Evolutionary conservation across 1,140 invertebrate species (phyloP).

Genomic region (Goniozus legneri): DNA sequence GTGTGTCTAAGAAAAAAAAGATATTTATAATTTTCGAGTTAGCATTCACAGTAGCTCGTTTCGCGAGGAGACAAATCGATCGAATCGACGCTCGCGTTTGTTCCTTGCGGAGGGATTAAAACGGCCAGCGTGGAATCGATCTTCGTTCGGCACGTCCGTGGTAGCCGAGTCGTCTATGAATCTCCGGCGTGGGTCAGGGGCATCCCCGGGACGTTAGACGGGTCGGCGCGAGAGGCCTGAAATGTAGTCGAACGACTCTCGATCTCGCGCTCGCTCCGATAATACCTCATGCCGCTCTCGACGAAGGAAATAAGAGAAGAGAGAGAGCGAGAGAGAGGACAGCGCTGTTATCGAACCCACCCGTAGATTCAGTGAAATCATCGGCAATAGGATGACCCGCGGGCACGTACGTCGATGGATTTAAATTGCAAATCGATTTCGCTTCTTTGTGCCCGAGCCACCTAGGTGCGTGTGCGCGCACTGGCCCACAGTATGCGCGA

Average conservation of each 20-base stretch:
- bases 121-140: no score
- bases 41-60: no score
- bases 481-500: constrained; percentile 21
- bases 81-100: no score
- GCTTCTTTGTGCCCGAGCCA: constrained; percentile 52
- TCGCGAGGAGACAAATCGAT: no score
- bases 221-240: constrained; percentile 10
- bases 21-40: no score
- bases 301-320: no score
- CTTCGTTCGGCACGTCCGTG: constrained; percentile 5
- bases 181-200: constrained; percentile 12
- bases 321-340: no score
- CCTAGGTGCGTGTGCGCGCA: constrained; percentile 41
- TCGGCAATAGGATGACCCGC: constrained; percentile 42
- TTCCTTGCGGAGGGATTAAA: no score
- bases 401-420: constrained; percentile 47
- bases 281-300: no score
- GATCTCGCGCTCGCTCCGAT: constrained; percentile 22
- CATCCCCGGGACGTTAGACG: no score
- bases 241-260: constrained; percentile 24
- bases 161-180: no score
- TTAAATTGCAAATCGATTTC: constrained; percentile 54
- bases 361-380: constrained; percentile 39
- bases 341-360: constrained; percentile 38
- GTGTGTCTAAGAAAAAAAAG: no score